These are phyloP conservation scores for Bilobella aurantiaca DNA, from an alignment of 1,140 invertebrate species.

Conservation along the genomic window DNA sequence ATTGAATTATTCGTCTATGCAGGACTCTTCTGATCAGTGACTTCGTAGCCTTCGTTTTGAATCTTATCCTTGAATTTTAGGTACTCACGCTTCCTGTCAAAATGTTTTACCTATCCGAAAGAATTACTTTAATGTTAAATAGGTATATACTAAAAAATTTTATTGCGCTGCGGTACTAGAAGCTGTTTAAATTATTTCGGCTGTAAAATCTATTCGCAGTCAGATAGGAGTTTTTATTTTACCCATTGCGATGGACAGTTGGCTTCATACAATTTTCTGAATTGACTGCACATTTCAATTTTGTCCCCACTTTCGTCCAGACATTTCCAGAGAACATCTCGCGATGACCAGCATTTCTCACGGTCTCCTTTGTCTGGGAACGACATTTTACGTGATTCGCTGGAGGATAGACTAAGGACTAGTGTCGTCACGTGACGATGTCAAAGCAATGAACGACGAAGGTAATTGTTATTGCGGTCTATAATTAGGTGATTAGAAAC, in stretches of 20 bases:
- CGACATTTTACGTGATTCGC: slow-evolving; percentile 50
- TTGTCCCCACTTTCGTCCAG: slow-evolving; percentile 55
- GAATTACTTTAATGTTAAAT: no score
- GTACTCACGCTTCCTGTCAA: slow-evolving; percentile 78
- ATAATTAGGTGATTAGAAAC: no score
- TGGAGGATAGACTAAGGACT: no score
- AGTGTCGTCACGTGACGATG: no score
- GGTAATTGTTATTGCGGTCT: no score
- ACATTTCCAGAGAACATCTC: slow-evolving; percentile 84
- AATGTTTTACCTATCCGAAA: slow-evolving; percentile 68
- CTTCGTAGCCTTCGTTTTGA: slow-evolving; percentile 68
- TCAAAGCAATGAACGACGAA: background rate
- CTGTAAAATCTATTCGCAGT: no score
- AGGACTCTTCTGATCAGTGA: no score
- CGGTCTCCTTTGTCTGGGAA: slow-evolving; percentile 72
- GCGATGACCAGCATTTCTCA: slow-evolving; percentile 66
- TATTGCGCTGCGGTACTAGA: no score
- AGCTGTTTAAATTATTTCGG: no score
- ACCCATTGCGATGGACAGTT: slow-evolving; percentile 78
- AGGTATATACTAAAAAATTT: no score
- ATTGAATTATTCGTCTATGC: no score
- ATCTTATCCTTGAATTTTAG: slow-evolving; percentile 79
- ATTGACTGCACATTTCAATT: slow-evolving; percentile 52
- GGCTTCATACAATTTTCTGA: slow-evolving; percentile 67
- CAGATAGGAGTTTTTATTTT: no score